phyloP scores from a whole-genome alignment of 1,140 invertebrate genomes.

The Charaxes varanes region DNA sequence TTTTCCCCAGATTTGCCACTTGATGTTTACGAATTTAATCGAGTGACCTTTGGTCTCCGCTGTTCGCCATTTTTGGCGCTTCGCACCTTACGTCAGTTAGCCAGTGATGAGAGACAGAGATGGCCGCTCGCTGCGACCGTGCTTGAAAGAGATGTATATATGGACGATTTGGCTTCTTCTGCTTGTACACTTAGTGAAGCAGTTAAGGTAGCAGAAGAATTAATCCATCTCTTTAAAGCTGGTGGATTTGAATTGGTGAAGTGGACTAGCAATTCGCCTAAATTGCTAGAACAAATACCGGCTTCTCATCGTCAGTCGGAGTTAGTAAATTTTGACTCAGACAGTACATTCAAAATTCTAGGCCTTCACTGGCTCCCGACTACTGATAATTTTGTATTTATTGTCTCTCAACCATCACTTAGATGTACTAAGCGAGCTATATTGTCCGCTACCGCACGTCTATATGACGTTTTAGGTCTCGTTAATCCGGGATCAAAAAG shows the following conservation, averaged over 20 bases:
- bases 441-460: constrained; percentile 13
- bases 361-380: constrained; percentile 12
- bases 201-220: constrained; percentile 9
- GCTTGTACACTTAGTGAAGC: constrained; percentile 12
- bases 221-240: constrained; percentile 20
- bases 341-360: constrained; percentile 16
- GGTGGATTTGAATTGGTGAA: constrained; percentile 21
- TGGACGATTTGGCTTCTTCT: constrained; percentile 18
- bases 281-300: constrained; percentile 12
- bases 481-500: too few relatives aligned
- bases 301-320: constrained; percentile 11
- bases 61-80: constrained; percentile 15
- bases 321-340: constrained; percentile 8
- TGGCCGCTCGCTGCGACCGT: constrained; percentile 2
- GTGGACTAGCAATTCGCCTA: constrained; percentile 16
- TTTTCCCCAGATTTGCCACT: constrained; percentile 5
- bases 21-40: constrained; percentile 14
- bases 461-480: constrained; percentile 17
- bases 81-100: constrained; percentile 12
- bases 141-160: constrained; percentile 12
- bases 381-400: constrained; percentile 12
- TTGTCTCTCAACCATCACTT: neutral
- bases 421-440: constrained; percentile 12
- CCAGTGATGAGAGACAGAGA: constrained; percentile 5
- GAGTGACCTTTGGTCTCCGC: constrained; percentile 16